phyloP scores from a whole-genome alignment of 2,888 invertebrate species.

The Agrochola lychnidis region DNA sequence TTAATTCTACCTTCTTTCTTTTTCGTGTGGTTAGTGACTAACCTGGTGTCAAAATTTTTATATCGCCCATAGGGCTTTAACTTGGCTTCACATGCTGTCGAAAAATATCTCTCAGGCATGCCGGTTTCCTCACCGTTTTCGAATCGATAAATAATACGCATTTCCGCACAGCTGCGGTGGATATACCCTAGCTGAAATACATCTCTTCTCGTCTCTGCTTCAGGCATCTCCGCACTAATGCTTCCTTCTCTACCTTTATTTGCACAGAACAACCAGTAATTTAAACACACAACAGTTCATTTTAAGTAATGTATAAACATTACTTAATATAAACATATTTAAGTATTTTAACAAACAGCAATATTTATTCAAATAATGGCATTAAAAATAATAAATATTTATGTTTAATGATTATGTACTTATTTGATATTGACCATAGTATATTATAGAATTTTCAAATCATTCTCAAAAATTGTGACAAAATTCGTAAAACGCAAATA shows the following conservation, averaged over 20 bases:
- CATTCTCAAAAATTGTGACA: neutral
- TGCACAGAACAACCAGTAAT: neutral
- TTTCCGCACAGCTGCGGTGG: too few species aligned
- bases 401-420: neutral
- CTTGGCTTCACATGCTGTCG: too few species aligned
- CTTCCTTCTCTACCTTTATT: neutral
- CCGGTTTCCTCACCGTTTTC: too few species aligned
- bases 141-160: too few species aligned
- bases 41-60: too few species aligned
- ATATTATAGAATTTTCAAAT: too few species aligned
- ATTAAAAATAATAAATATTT: neutral
- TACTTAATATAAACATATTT: conserved; percentile 25
- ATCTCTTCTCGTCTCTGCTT: too few species aligned
- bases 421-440: conserved; percentile 5
- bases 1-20: neutral
- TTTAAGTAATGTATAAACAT: neutral
- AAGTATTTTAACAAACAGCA: neutral
- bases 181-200: too few species aligned
- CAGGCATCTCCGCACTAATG: too few species aligned
- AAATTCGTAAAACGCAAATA: neutral
- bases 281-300: neutral
- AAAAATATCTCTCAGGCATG: too few species aligned
- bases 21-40: too few species aligned
- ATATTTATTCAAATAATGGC: neutral
- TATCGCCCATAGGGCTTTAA: too few species aligned